Evolutionary conservation across 2,113 vertebrate genomes (phyloP), one percentile per base, ranked within the genome.

Genomic region (Podarcis raffonei): DNA sequence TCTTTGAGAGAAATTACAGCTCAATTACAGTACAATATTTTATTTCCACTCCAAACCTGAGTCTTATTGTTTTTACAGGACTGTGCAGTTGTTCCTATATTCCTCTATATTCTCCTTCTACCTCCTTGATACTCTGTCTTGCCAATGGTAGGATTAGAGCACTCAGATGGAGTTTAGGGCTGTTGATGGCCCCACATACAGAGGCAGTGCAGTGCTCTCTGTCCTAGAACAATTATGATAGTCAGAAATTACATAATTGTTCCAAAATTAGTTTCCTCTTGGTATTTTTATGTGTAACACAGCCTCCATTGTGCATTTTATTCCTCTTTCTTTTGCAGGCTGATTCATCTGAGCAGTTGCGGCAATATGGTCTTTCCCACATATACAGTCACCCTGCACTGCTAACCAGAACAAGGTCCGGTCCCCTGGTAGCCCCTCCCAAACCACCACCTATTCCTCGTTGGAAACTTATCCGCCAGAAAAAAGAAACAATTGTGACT

Each of bases 381-480:
- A 87, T 95, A 84, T 81, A 95, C 86, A 98, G 97, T 92, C 98
- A 99, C 92, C 97, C 98, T 20, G 96, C 98, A 83, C 91, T 99
- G 59, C 86, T 99, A 85, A 98, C 96, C 30, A 96, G 96, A 93
- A 98, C 97, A 30, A 97, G 98, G 20, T 96, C 97, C 3, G 98
- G 98, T 93, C 97, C 96, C 42, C 96, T 99, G 39, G 84, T 95
- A 87, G 84, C 95, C 23, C 97, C 96, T 0, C 93, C 96, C 6
- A 94, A 97, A 78, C 89, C 95, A n/a, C 93, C 96, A 78, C 84
- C 95, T 1, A 0, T 97, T 75, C 97, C 98, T 78, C 12, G 39
- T 12, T 99, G 98, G 98, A 99, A 99, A 93, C 96, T 98, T 76
- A 95, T 99, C 86, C 98, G 98, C 81, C 97, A 91, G 15, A 97